Percentiles rank a stretch among this genome's conserved stretches.
Conservation (phyloP, 2,113 vertebrate species). For the Desmodus rotundus region DNA sequence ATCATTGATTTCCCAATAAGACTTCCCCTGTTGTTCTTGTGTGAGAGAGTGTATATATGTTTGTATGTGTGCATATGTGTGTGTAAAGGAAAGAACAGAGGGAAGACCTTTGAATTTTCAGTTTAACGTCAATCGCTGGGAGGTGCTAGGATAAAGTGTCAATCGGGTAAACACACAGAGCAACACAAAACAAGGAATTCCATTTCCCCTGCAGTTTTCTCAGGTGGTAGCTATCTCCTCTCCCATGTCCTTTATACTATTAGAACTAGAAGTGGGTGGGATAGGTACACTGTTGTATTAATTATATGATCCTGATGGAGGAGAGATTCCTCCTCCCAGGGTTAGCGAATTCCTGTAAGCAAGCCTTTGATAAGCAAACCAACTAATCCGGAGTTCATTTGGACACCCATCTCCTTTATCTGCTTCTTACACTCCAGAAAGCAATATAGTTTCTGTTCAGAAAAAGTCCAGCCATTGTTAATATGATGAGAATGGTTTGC, state of each 20-base stretch:
- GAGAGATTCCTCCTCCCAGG: neutral
- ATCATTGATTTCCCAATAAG: slow-evolving; percentile 1
- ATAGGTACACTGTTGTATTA: neutral
- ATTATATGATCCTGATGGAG: neutral
- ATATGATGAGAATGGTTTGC: too few species aligned
- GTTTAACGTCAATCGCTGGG: neutral
- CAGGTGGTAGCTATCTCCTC: neutral
- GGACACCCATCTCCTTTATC: neutral
- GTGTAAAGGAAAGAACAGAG: neutral
- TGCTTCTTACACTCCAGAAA: neutral
- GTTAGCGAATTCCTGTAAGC: neutral
- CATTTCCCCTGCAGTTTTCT: neutral
- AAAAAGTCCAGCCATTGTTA: too few species aligned
- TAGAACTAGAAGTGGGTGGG: neutral
- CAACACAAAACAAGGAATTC: neutral
- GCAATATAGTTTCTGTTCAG: neutral
- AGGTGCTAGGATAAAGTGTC: neutral
- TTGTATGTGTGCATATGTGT: neutral
- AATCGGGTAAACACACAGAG: neutral
- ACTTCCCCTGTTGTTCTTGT: neutral
- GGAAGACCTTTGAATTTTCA: neutral
- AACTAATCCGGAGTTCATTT: neutral
- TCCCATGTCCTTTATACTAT: neutral
- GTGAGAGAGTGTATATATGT: neutral
- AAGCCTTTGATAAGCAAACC: neutral